phyloP scores from a whole-genome alignment of 2,113 vertebrate species.

The Stegastes partitus region DNA sequence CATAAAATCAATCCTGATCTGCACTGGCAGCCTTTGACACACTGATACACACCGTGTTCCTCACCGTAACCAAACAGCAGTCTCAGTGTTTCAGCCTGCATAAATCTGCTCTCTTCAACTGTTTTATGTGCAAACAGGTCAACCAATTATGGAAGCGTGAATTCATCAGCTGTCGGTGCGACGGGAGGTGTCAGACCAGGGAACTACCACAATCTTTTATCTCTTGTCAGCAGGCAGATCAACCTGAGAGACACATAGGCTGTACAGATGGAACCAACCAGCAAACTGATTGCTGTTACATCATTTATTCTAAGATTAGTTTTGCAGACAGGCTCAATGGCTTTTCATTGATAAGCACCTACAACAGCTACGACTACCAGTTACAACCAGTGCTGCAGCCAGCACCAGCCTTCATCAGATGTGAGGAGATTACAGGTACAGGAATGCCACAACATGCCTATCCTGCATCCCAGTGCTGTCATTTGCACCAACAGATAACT shows the following conservation, averaged over 20 bases:
- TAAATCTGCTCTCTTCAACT: constrained; percentile 64
- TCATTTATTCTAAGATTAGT: no score
- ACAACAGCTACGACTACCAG: no score
- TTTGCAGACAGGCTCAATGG: no score
- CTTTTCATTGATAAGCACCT: no score
- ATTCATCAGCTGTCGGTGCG: constrained; percentile 70
- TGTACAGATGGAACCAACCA: no score
- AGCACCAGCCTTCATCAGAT: no score
- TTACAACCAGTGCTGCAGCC: no score
- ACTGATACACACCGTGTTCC: constrained; percentile 16
- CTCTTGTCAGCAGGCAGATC: constrained; percentile 19
- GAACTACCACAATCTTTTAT: constrained; percentile 23
- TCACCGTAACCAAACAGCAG: constrained; percentile 37
- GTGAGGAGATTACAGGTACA: no score
- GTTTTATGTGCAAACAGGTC: constrained; percentile 63
- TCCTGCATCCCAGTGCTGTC: no score
- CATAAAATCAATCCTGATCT: constrained; percentile 46
- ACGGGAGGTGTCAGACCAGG: constrained; percentile 18
- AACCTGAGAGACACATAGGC: neutral
- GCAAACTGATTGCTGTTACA: no score
- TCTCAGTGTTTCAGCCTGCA: constrained; percentile 40
- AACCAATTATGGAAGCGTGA: constrained; percentile 60
- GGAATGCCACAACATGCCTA: no score
- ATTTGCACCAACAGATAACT: no score
- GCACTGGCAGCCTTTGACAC: neutral